phyloP scores from a whole-genome alignment of 2,797 vertebrate species.

The Dallia pectoralis region DNA sequence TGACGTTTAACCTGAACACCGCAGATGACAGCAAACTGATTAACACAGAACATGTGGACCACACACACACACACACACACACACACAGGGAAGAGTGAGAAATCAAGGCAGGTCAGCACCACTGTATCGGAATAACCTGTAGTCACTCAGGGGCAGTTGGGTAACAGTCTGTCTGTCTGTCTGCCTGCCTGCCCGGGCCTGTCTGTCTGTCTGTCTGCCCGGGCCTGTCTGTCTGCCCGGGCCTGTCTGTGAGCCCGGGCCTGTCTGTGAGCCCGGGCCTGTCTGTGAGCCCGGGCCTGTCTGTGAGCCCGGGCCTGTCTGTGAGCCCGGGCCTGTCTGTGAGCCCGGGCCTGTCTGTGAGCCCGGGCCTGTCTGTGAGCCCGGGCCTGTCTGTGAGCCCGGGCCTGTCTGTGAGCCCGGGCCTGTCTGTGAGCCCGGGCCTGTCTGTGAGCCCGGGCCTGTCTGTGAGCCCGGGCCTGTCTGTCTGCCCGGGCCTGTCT shows the following conservation, averaged over 20 bases:
- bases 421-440: neutral
- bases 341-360: neutral
- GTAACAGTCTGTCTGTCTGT: neutral
- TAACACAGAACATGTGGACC: constrained; percentile 22
- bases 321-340: neutral
- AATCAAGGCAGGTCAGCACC: constrained; percentile 1
- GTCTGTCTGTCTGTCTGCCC: neutral
- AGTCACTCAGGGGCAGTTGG: constrained; percentile 1
- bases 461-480: neutral
- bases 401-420: neutral
- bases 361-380: neutral
- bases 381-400: neutral
- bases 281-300: neutral
- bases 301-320: neutral
- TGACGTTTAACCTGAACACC: constrained; percentile 29
- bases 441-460: no score
- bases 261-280: neutral
- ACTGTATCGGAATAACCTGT: neutral
- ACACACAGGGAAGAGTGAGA: neutral
- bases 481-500: neutral
- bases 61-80: neutral
- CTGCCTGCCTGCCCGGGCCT: no score
- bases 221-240: neutral
- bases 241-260: neutral
- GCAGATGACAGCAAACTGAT: constrained; percentile 37